Conservation (phyloP, 30 jellyfish, hydroid and myxozoan genomes). For the Aurelia sp. region DNA sequence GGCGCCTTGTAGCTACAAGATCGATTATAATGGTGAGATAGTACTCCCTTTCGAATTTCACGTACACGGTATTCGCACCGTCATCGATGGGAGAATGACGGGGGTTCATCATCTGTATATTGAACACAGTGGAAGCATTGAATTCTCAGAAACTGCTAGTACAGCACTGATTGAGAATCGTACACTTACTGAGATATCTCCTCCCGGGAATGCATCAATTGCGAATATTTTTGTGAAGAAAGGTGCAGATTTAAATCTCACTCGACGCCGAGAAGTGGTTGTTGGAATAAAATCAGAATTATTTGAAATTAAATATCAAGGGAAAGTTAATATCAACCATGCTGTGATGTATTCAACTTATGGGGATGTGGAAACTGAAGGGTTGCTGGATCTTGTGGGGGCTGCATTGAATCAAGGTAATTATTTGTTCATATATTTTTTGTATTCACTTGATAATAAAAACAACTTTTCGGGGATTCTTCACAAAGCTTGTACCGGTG, state of each 20-base stretch:
- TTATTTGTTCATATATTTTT: not conserved
- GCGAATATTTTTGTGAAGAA: slow-evolving; percentile 53
- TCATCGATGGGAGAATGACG: slow-evolving; percentile 68
- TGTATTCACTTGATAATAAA: too few relatives aligned
- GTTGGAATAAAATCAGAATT: slow-evolving; percentile 53
- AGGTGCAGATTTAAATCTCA: slow-evolving; percentile 52
- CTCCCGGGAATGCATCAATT: slow-evolving; percentile 34
- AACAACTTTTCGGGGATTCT: too few relatives aligned
- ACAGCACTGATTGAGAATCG: slow-evolving; percentile 62
- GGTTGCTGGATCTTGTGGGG: slow-evolving; percentile 44
- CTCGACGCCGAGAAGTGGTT: slow-evolving; percentile 28
- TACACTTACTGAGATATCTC: not conserved
- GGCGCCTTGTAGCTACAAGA: slow-evolving; percentile 67
- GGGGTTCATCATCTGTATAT: slow-evolving; percentile 73
- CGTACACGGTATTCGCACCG: slow-evolving; percentile 68
- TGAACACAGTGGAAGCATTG: slow-evolving; percentile 53
- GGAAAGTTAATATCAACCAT: slow-evolving; percentile 46
- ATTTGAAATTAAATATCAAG: slow-evolving; percentile 52
- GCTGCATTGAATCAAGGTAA: slow-evolving; percentile 38
- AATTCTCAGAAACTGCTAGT: slow-evolving; percentile 67
- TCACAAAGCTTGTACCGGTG: too few relatives aligned
- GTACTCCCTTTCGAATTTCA: slow-evolving; percentile 70
- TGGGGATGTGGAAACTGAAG: slow-evolving; percentile 67
- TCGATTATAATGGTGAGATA: slow-evolving; percentile 61
- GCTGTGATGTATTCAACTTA: slow-evolving; percentile 61